Evolutionary conservation across 2,888 invertebrate species (phyloP), one percentile per base, ranked within the genome.

Genomic region (Drosophila flavopinicola): DNA sequence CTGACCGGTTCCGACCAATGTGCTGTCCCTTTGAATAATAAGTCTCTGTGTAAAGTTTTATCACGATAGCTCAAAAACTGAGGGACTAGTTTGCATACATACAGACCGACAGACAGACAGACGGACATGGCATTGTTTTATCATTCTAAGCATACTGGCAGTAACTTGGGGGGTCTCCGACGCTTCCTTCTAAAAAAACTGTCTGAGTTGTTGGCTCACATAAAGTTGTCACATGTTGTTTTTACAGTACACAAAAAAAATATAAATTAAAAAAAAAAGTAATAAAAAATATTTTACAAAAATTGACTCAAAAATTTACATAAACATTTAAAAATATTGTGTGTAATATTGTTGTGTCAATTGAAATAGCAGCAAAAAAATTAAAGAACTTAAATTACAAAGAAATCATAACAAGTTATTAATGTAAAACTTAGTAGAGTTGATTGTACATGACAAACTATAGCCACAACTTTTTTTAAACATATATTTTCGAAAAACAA

Each of bases 131-230:
- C n/a, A n/a, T n/a, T n/a, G n/a, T n/a, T n/a, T n/a, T n/a, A n/a
- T n/a, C n/a, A n/a, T n/a, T n/a, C n/a, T n/a, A n/a, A n/a, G n/a
- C n/a, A n/a, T n/a, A n/a, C n/a, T n/a, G n/a, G n/a, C n/a, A n/a
- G n/a, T n/a, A n/a, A n/a, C n/a, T n/a, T n/a, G n/a, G n/a, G n/a
- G n/a, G n/a, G n/a, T n/a, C n/a, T n/a, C n/a, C n/a, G n/a, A n/a
- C n/a, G n/a, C n/a, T n/a, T n/a, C n/a, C n/a, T n/a, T n/a, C n/a
- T n/a, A 44, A 23, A 39, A 24, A 74, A 49, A 37, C 24, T 60
- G 57, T 67, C 67, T 56, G 42, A 60, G 60, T 79, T 44, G 68
- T 77, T 79, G 84, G 77, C 80, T 49, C 48, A 30, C 38, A 38
- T 51, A 68, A 57, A 53, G 17, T 47, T 68, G 48, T 61, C 56